Conservation (phyloP, 2,888 invertebrate genomes). For the Molanna angustata region DNA sequence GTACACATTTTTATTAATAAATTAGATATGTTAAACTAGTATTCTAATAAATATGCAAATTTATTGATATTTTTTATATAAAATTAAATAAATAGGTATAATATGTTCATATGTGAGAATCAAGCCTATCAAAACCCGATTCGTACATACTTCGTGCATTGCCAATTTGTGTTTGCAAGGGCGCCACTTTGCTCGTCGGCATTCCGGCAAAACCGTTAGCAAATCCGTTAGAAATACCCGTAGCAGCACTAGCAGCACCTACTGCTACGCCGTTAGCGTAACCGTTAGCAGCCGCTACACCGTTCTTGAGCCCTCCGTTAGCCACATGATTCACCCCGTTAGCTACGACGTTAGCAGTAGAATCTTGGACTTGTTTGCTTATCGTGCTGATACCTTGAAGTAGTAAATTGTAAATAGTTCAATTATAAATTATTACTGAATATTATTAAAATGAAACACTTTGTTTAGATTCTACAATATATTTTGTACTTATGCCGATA, state of each 20-base stretch:
- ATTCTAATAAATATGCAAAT: no score
- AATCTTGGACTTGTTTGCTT: slow-evolving; percentile 36
- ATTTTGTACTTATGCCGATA: no score
- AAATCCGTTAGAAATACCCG: slow-evolving; percentile 12
- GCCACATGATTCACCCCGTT: slow-evolving; percentile 51
- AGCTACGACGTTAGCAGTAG: slow-evolving; percentile 37
- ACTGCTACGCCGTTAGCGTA: slow-evolving; percentile 33
- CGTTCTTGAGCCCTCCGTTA: slow-evolving; percentile 38
- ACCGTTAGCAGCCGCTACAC: slow-evolving; percentile 18
- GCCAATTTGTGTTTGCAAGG: slow-evolving; percentile 9
- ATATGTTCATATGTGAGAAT: slow-evolving; percentile 19
- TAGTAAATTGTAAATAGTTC: no score
- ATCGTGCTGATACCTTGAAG: slow-evolving; percentile 31
- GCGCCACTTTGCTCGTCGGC: slow-evolving; percentile 36
- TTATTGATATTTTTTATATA: no score
- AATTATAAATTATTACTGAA: no score
- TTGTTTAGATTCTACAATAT: no score
- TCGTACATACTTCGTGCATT: slow-evolving; percentile 9
- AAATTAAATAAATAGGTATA: background rate
- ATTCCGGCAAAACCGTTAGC: slow-evolving; percentile 41
- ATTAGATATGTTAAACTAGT: no score
- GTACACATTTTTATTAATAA: no score
- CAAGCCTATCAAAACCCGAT: slow-evolving; percentile 7
- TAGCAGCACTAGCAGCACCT: background rate
- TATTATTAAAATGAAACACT: no score